Percentiles rank a stretch among this genome's conserved stretches.
Evolutionary conservation across 2,797 vertebrate species (phyloP).

Genomic region (Pitangus sulphuratus): DNA sequence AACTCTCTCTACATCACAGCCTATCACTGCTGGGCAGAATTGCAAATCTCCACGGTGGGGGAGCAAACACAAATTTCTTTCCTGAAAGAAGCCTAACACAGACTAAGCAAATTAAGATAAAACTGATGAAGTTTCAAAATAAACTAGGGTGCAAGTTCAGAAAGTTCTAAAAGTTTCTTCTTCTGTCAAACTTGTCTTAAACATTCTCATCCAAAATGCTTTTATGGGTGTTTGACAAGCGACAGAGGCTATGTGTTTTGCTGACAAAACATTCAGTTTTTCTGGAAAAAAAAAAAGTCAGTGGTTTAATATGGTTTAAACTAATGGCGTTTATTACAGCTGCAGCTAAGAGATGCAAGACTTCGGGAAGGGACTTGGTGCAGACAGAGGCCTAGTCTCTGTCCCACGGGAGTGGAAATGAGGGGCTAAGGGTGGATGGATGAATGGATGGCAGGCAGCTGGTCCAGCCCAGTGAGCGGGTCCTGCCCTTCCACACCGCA

Average conservation of each 20-base stretch:
- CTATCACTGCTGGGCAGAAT: not conserved
- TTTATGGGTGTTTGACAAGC: not conserved
- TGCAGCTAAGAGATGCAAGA: not conserved
- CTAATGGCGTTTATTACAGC: not conserved
- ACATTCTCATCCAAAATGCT: not conserved
- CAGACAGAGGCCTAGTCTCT: not conserved
- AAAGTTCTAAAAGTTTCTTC: not conserved
- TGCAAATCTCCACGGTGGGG: not conserved
- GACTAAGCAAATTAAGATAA: not conserved
- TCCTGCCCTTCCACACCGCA: not conserved
- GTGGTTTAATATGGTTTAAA: not conserved
- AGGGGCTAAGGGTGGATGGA: not conserved
- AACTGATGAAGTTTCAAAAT: not conserved
- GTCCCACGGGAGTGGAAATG: not conserved
- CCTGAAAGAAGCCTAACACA: not conserved
- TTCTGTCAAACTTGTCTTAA: not conserved
- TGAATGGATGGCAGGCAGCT: not conserved
- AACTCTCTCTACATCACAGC: not conserved
- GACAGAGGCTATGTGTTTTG: accelerated
- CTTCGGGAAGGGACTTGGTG: accelerated
- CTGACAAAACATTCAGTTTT: not conserved
- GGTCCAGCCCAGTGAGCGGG: not conserved
- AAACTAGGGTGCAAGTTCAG: accelerated
- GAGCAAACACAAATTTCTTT: not conserved
- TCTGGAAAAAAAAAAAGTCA: not conserved